phyloP scores from a whole-genome alignment of 1,140 invertebrate genomes.

The Neodiprion lecontei region DNA sequence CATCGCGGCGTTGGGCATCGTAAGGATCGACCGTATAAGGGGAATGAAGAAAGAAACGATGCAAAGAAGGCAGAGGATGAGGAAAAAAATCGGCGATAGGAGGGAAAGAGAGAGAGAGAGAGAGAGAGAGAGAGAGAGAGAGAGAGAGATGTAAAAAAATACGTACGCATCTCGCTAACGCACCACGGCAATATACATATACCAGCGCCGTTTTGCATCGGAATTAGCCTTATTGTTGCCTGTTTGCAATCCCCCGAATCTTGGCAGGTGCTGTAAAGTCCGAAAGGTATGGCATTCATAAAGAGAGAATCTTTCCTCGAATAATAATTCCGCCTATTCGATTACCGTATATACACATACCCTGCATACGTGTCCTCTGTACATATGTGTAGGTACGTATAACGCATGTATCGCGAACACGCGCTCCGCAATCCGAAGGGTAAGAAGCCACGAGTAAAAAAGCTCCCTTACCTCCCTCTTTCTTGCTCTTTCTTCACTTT shows the following conservation, averaged over 20 bases:
- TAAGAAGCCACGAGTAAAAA: no score
- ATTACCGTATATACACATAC: not conserved
- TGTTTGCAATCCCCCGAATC: conserved; percentile 44
- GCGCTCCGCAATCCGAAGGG: not conserved
- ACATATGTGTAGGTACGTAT: not conserved
- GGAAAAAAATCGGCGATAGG: no score
- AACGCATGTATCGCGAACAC: not conserved
- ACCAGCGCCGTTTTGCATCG: conserved; percentile 43
- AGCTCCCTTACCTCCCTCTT: no score
- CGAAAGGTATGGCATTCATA: conserved; percentile 39
- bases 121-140: no score
- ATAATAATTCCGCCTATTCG: conserved; percentile 30
- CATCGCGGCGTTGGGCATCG: no score
- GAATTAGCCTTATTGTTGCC: conserved; percentile 52
- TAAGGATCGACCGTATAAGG: no score
- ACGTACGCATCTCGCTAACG: no score
- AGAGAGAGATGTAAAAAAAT: no score
- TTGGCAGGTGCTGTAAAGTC: conserved; percentile 49
- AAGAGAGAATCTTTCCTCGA: conserved; percentile 35
- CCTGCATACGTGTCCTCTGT: not conserved
- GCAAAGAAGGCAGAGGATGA: no score
- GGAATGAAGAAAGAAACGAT: no score
- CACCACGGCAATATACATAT: not conserved
- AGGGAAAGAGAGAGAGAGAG: no score
- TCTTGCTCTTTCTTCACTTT: no score